Conservation (phyloP, 2,888 invertebrate genomes). For the Brenthis daphne region DNA sequence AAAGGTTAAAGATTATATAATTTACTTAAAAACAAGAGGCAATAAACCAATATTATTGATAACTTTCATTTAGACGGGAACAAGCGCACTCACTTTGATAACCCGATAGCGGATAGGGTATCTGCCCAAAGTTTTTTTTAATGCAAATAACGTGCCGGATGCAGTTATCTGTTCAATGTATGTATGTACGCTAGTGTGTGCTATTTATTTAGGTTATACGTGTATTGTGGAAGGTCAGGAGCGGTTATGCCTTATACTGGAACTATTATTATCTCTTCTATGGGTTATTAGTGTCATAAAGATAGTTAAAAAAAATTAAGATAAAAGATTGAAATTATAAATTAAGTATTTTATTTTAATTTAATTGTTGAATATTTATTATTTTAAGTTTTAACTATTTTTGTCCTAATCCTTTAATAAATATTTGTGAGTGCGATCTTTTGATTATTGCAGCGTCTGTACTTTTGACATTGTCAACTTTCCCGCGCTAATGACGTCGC, state of each 20-base stretch:
- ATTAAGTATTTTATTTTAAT: background rate
- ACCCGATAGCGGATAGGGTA: conserved; percentile 53
- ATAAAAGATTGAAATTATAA: background rate
- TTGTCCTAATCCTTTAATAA: background rate
- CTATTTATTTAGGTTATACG: conserved; percentile 61
- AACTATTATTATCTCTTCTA: background rate
- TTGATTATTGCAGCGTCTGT: conserved; percentile 13
- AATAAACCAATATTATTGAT: conserved; percentile 38
- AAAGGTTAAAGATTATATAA: conserved; percentile 26
- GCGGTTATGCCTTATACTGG: conserved; percentile 44
- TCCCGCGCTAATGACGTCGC: conserved; percentile 47
- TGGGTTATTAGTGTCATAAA: background rate
- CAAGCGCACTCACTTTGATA: conserved; percentile 25
- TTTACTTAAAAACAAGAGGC: conserved; percentile 19
- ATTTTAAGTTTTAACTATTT: no score
- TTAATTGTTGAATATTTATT: background rate
- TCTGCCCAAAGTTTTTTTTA: conserved; percentile 50
- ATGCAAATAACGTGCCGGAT: conserved; percentile 65
- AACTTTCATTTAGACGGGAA: conserved; percentile 46
- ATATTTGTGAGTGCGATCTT: background rate
- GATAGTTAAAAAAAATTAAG: background rate
- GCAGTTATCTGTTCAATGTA: conserved; percentile 62
- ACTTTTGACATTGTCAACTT: conserved; percentile 47
- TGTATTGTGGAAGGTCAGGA: conserved; percentile 73
- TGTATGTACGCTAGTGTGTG: conserved; percentile 46